Evolutionary conservation across 2,797 vertebrate genomes (phyloP).

Genomic region (Lates japonicus): DNA sequence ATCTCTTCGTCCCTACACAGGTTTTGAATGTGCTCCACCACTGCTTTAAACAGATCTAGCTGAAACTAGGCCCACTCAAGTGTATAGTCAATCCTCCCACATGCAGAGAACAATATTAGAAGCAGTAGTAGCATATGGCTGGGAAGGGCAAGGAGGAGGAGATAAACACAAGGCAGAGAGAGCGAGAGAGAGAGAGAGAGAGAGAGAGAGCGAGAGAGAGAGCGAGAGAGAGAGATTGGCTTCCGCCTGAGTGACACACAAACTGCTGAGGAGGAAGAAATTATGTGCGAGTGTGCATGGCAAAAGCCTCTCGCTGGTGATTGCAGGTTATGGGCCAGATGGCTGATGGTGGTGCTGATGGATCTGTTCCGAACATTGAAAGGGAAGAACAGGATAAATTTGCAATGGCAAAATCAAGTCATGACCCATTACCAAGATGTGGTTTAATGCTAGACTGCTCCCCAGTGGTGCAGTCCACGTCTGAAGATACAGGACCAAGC

Average conservation of each 20-base stretch:
- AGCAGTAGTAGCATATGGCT: slow-evolving; percentile 52
- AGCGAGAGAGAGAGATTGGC: slow-evolving; percentile 14
- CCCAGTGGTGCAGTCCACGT: not conserved
- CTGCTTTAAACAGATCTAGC: slow-evolving; percentile 27
- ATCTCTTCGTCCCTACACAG: not conserved
- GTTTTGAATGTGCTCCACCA: not conserved
- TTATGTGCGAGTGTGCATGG: slow-evolving; percentile 29
- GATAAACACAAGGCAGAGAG: slow-evolving; percentile 3
- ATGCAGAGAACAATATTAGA: slow-evolving; percentile 47
- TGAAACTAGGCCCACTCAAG: slow-evolving; percentile 9
- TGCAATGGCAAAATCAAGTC: slow-evolving; percentile 48
- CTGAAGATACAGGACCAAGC: not conserved
- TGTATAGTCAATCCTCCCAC: slow-evolving; percentile 29
- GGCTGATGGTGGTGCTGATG: slow-evolving; percentile 47
- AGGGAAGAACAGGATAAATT: slow-evolving; percentile 29
- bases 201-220: not conserved
- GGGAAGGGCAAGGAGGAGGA: slow-evolving; percentile 27
- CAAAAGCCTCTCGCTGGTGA: slow-evolving; percentile 52
- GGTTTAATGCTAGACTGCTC: slow-evolving; percentile 12
- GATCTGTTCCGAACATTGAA: slow-evolving; percentile 55
- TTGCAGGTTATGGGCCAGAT: slow-evolving; percentile 61
- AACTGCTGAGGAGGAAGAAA: slow-evolving; percentile 64
- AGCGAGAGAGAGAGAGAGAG: too few species aligned
- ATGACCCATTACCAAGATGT: slow-evolving; percentile 16
- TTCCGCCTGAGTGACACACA: slow-evolving; percentile 52